Evolutionary conservation across 2,113 vertebrate species (phyloP).

Genomic region (Chitala chitala): DNA sequence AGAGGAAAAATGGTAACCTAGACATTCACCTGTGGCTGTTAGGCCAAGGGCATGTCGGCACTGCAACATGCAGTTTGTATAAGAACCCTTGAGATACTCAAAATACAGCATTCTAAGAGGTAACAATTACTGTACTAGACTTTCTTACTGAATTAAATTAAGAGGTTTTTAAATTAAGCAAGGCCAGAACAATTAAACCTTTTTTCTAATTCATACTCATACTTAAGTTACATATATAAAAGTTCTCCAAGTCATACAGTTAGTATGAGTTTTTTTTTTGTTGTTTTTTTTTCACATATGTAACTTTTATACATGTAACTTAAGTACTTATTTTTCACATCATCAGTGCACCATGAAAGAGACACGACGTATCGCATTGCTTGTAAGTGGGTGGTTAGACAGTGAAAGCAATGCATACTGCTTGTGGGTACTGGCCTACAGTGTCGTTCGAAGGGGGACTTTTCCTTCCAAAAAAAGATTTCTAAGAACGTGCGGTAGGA

Average conservation of each 20-base stretch:
- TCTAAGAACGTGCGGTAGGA: not conserved
- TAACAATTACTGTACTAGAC: too few relatives aligned
- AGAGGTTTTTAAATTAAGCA: not conserved
- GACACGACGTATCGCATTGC: not conserved
- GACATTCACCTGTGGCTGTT: slow-evolving; percentile 40
- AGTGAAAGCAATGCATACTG: not conserved
- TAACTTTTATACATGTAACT: not conserved
- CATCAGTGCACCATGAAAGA: not conserved
- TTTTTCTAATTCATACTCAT: too few relatives aligned
- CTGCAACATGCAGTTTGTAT: not conserved
- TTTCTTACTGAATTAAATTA: not conserved
- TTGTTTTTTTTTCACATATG: not conserved
- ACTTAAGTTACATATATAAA: too few relatives aligned
- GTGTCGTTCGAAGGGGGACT: not conserved
- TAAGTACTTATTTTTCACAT: not conserved
- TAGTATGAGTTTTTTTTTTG: too few relatives aligned
- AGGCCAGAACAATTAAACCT: not conserved
- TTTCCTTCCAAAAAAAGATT: not conserved
- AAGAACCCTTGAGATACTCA: not conserved
- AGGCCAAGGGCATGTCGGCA: slow-evolving; percentile 39
- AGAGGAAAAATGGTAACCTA: not conserved
- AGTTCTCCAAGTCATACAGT: too few relatives aligned
- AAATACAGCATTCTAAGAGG: not conserved
- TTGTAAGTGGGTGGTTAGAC: not conserved
- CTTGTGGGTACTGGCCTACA: not conserved